Base-by-base conservation (phyloP, 2,888 invertebrate species). In the Drosophila infuscata region DNA sequence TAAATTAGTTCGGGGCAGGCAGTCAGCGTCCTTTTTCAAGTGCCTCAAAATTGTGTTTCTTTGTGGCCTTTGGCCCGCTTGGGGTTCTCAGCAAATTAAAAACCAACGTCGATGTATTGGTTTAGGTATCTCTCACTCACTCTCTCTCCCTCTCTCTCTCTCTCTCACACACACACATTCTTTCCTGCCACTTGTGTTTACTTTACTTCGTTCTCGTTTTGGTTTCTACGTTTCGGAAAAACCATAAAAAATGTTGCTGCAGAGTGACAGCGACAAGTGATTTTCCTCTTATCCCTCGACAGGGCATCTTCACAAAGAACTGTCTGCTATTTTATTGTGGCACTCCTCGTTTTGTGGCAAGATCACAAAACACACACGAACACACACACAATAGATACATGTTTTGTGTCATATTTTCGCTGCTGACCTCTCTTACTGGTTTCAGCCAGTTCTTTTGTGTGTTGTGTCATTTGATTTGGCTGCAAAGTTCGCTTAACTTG, bases 201-300 rank as follows among this genome's bases (percentile, higher is more conserved):
- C 52, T 60, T 79, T 69, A 49, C n/a, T 52, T 57, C 58, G 25
- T 25, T 25, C 25, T 25, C 25, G 25, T 25, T 25, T 25, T 56
- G 38, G 49, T 73, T 64, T 20, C 46, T 25, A 17, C 11, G 29
- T 76, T 69, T 65, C 35, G 57, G 59, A 59, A 75, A 82, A 80
- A 61, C 70, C 66, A 79, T 81, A 82, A 83, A 85, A 84, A 70
- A 38, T 56, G 57, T 70, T 64, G 52, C 71, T 70, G 82, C 38
- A 20, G 82, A 76, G 52, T 79, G 83, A 85, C 83, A 84, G 82
- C 76, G 83, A 76, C 83, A 84, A 87, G 77, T 83, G 85, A 79
- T 83, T 83, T 76, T 54, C 67, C 17, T 65, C 74, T 56, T 43
- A 20, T 43, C 49, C 20, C 53, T 53, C 52, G 17, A 35, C 36